phyloP scores from a whole-genome alignment of 2,113 vertebrate species.

The Turnix velox region DNA sequence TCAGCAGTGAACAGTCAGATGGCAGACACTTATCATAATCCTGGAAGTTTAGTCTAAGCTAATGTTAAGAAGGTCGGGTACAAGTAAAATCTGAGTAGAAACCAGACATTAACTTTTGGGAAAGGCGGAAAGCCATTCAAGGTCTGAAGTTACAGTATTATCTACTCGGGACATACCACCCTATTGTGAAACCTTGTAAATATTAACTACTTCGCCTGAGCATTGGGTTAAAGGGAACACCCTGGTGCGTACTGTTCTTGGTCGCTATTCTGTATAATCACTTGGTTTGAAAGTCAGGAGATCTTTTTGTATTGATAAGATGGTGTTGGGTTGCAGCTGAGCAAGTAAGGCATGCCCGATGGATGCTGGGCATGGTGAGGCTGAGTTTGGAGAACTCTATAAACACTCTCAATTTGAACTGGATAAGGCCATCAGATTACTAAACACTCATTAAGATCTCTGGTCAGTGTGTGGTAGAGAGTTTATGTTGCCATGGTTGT shows the following conservation, averaged over 20 bases:
- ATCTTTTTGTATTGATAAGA: not conserved
- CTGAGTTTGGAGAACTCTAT: not conserved
- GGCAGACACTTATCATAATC: not conserved
- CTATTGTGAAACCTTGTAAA: constrained; percentile 41
- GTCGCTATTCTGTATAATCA: not conserved
- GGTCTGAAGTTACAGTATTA: constrained; percentile 28
- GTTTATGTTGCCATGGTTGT: not conserved
- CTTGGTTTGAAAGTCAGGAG: not conserved
- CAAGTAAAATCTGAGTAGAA: not conserved
- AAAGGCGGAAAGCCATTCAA: not conserved
- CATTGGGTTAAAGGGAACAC: constrained; percentile 5
- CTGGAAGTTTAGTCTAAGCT: not conserved
- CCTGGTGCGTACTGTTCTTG: not conserved
- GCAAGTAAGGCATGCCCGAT: not conserved
- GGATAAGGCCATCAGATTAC: not conserved
- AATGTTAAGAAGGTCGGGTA: not conserved
- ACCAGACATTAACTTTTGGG: not conserved
- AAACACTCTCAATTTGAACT: not conserved
- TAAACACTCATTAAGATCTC: not conserved
- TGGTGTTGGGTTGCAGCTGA: not conserved
- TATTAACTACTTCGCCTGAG: not conserved
- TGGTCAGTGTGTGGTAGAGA: not conserved
- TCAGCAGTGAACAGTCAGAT: not conserved
- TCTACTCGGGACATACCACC: not conserved
- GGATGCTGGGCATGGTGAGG: not conserved